Evolutionary conservation across 2,113 vertebrate species (phyloP), one percentile per base, ranked within the genome.

Genomic region (Colius striatus): DNA sequence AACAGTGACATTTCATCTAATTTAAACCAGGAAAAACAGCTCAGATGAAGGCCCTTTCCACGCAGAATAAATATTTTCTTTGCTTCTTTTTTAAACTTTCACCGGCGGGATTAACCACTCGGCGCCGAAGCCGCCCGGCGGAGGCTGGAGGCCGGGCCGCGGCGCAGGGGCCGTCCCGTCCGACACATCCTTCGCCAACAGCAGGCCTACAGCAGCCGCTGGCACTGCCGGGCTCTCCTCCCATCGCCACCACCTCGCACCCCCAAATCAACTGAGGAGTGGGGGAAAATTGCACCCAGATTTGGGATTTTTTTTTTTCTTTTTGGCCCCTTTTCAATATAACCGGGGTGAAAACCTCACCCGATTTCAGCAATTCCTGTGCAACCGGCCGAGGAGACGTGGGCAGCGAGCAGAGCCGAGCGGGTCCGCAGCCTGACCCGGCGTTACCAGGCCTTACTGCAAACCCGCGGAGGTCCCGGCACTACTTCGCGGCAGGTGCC

Each of bases 291-390:
- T 12, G 3, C 3, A 50, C 29, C 5, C 16, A 47, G 16, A 32
- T 48, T 36, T 13, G 15, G n/a, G 27, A 13, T 38, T 50, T 13
- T 6, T 25, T 12, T 22, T 51, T 45, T 9, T 2, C 11, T 9
- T 34, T 10, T 32, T 83, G 38, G 38, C 38, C 38, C 38, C 38
- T 41, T 41, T 43, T 11, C 17, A 11, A 3, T 6, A 14, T 14
- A 62, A 79, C 68, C 22, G 1, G 0, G 13, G 16, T 8, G 32
- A 22, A 78, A 79, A 70, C 5, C 11, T 2, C 13, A 41, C 25
- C 0, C 13, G 29, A 17, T 58, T 51, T 10, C 1, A 17, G 22
- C 65, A 1, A 2, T 38, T 51, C 16, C 25, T 9, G 0, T 0
- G 53, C 27, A 45, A 48, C 10, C 15, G 3, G 65, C 26, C 6